Base-by-base conservation (phyloP, 1,140 invertebrate genomes). In the Diachasmimorpha longicaudata region DNA sequence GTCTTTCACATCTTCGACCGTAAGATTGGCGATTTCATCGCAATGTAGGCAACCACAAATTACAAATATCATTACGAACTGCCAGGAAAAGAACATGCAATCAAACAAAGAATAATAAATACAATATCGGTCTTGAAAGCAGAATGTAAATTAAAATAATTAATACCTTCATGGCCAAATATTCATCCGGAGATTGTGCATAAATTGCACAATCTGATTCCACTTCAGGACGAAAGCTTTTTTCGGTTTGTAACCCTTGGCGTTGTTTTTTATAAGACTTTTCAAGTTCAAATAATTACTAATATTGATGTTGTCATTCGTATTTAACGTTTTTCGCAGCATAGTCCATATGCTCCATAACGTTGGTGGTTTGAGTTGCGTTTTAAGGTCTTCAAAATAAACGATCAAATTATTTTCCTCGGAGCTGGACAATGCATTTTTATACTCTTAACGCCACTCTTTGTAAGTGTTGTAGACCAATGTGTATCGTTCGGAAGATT, bases 31-130 rank as follows among this genome's bases (percentile, higher is more conserved):
- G n/a, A n/a, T n/a, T n/a, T n/a, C n/a, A n/a, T n/a, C n/a, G n/a
- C n/a, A n/a, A 80, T 72, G 46, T 16, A 77, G 52, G 70, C 58
- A 58, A 66, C 77, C 76, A 70, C 67, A 75, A 16, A 75, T 52
- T 76, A 74, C 79, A 67, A 78, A 74, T 19, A 70, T 31, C 37
- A 74, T 21, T 58, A 58, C 23, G 55, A 58, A n/a, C 55, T 58
- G 55, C 23, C 16, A 58, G 23, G 19, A 58, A 23, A 23, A 58
- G 23, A 58, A 58, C 16, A 58, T 58, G 55, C 19, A 58, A 58
- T 58, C 55, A 23, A 58, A 58, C 21, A 23, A 23, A 58, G 16
- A 21, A 58, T 58, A 58, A 58, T 23, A 58, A 58, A 23, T 58
- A 58, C 23, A 23, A 58, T 58, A 58, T 58, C 55, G 23, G 55